phyloP scores from a whole-genome alignment of 2,797 vertebrate species.

The Acipenser transmontanus region DNA sequence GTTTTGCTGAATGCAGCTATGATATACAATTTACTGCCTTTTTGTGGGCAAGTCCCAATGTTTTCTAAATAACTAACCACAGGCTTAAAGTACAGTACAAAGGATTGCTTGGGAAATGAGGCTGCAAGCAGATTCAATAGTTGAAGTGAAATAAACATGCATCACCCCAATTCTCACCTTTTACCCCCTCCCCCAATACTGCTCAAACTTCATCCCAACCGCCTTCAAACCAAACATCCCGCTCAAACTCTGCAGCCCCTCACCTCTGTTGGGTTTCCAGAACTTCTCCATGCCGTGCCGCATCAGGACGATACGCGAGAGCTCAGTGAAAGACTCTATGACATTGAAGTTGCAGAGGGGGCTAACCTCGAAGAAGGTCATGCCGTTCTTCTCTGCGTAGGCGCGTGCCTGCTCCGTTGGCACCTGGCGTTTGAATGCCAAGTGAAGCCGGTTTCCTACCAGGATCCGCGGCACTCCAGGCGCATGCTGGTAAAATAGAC shows the following conservation, averaged over 20 bases:
- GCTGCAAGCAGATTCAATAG: too few relatives aligned
- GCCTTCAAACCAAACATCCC: neutral
- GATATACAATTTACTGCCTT: too few relatives aligned
- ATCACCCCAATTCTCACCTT: neutral
- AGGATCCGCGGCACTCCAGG: constrained; percentile 93
- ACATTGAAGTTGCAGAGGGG: constrained; percentile 98
- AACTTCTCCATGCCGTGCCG: constrained; percentile 98
- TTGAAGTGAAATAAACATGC: too few relatives aligned
- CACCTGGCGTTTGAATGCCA: constrained; percentile 96
- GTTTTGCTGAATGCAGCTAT: constrained; percentile 17
- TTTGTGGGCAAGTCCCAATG: too few relatives aligned
- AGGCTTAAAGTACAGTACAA: too few relatives aligned
- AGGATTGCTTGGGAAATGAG: too few relatives aligned
- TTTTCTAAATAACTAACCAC: too few relatives aligned
- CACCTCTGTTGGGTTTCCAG: constrained; percentile 94
- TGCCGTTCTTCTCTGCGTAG: constrained; percentile 94
- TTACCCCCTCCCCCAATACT: too few relatives aligned
- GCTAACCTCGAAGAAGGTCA: constrained; percentile 98
- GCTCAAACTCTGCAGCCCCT: constrained; percentile 24
- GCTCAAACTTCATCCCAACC: too few relatives aligned
- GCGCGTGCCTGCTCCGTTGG: constrained; percentile 91
- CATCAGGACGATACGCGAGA: constrained; percentile 96
- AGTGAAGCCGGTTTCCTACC: constrained; percentile 90
- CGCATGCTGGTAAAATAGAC: constrained; percentile 69
- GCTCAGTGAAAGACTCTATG: constrained; percentile 93